Evolutionary conservation across 2,797 vertebrate species (phyloP).

Genomic region (Rousettus madagascariensis): DNA sequence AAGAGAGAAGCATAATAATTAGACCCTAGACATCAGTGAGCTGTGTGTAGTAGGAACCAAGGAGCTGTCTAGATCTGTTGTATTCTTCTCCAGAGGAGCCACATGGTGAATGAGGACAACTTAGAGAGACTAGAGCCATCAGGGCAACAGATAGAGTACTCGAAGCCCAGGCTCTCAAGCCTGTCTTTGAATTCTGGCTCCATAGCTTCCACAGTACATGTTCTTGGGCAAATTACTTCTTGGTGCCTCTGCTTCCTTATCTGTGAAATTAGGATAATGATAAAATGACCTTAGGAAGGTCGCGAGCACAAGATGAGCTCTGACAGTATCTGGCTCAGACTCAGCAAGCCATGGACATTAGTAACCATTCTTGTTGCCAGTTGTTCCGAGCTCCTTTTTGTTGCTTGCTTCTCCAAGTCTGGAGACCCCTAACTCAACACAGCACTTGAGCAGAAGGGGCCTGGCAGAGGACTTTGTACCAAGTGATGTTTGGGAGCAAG

Average conservation of each 20-base stretch:
- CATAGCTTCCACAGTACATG: not conserved
- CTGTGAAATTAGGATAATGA: not conserved
- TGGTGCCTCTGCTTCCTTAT: not conserved
- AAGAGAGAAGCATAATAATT: not conserved
- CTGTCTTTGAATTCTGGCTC: not conserved
- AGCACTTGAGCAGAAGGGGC: not conserved
- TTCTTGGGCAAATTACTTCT: not conserved
- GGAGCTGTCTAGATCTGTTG: not conserved
- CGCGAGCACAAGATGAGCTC: not conserved
- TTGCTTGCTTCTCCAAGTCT: not conserved
- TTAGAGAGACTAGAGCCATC: no score
- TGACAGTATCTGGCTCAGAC: not conserved
- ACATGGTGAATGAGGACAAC: fast-evolving
- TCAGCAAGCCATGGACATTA: not conserved
- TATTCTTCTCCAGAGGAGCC: not conserved
- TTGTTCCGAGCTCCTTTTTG: not conserved
- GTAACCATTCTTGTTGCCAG: fast-evolving
- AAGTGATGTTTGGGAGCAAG: not conserved
- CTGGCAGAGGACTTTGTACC: not conserved
- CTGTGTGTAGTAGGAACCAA: not conserved
- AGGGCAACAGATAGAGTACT: fast-evolving
- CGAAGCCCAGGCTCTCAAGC: not conserved
- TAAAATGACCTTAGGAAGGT: not conserved
- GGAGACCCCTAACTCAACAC: fast-evolving
- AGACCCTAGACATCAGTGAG: not conserved